Evolutionary conservation across 2,888 invertebrate genomes (phyloP), one percentile per base, ranked within the genome.

Genomic region (Stenurella melanura): DNA sequence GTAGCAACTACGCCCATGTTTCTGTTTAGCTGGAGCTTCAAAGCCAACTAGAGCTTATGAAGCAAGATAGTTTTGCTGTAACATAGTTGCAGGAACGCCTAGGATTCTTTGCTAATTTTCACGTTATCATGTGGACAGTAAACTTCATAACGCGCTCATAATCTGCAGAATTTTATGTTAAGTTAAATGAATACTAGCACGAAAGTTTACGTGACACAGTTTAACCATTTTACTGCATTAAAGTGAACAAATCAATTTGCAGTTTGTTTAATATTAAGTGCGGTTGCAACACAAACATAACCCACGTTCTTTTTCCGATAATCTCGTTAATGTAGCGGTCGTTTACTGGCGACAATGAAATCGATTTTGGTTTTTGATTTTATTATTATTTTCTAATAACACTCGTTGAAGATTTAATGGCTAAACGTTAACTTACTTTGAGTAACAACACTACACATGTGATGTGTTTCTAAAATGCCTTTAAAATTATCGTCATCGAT

Each of bases 51-150:
- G 38, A 38, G 64, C 19, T 34, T 38, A 18, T 54, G 15, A 61
- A 34, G 19, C 42, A 42, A 21, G 50, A 42, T 60, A 60, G 30
- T 70, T 21, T 42, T 12, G 42, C 17, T 30, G 56, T 26, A 54
- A 54, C 67, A 67, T 67, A 67, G 68, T 68, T 68, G 68, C 56
- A 21, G 17, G 30, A 26, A 1, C 18, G 26, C 30, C 57, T 17
- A 68, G 68, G 34, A 69, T 69, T 69, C 69, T 69, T 69, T 42
- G 34, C 60, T 70, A 70, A 70, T 70, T 60, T 42, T 42, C 60
- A 38, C 17, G 58, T 70, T 70, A 61, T 60, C 18, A 21, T 30
- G 70, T 70, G 60, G 50, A 42, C 21, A 70, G 70, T 60, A 60
- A 30, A 38, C 64, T 64, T 64, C 42, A 64, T 18, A 64, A 38